Conservation (phyloP, 2,113 vertebrate species). For the Osmerus mordax region DNA sequence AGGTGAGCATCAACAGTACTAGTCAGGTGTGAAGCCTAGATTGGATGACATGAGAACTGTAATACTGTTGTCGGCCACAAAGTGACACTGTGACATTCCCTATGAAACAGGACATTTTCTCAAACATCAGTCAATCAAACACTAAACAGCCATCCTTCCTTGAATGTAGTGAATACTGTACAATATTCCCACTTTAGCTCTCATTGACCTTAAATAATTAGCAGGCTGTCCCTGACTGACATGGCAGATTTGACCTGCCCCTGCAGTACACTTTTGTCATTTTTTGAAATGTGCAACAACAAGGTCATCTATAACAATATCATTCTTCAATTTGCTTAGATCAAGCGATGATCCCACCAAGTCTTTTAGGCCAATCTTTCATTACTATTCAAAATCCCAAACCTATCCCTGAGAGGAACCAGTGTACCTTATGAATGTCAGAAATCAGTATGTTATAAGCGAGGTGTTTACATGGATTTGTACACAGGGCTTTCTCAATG, state of each 20-base stretch:
- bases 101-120: neutral
- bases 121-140: neutral
- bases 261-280: neutral
- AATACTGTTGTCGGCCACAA: neutral
- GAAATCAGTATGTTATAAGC: too few species aligned
- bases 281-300: neutral
- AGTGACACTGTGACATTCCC: neutral
- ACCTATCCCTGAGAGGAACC: neutral
- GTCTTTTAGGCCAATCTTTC: constrained; percentile 1
- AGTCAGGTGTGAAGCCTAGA: too few species aligned
- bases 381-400: constrained; percentile 2
- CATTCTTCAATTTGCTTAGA: neutral
- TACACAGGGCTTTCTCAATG: too few species aligned
- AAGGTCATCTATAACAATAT: neutral
- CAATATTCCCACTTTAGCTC: too few species aligned
- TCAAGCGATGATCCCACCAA: neutral
- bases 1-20: too few species aligned
- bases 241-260: too few species aligned
- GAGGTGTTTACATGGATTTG: too few species aligned
- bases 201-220: too few species aligned
- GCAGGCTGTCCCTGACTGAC: neutral
- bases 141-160: too few species aligned
- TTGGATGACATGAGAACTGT: neutral
- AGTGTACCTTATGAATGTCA: neutral
- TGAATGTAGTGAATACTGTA: too few species aligned